phyloP scores from a whole-genome alignment of 1,140 invertebrate genomes.

The Goniozus legneri region DNA sequence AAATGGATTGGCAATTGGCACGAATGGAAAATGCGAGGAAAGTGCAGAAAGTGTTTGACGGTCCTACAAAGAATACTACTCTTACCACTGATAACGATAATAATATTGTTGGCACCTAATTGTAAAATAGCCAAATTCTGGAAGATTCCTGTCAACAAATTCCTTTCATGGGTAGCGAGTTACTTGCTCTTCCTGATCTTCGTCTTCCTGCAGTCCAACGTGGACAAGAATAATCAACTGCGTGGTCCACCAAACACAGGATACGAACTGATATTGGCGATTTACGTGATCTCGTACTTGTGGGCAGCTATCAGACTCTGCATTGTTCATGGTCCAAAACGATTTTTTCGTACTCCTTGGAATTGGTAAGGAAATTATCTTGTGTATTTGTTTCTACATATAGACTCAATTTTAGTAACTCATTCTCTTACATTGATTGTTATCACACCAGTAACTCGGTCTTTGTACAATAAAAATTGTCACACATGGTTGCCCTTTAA shows the following conservation, averaged over 20 bases:
- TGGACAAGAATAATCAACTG: constrained; percentile 54
- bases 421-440: too few species aligned
- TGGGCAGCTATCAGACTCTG: constrained; percentile 54
- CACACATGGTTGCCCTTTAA: too few species aligned
- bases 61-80: constrained; percentile 44
- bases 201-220: constrained; percentile 58
- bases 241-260: constrained; percentile 56
- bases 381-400: too few species aligned
- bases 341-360: constrained; percentile 54
- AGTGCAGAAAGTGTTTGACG: constrained; percentile 34
- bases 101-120: constrained; percentile 48
- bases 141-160: constrained; percentile 57
- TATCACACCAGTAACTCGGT: too few species aligned
- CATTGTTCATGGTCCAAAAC: constrained; percentile 51
- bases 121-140: constrained; percentile 45
- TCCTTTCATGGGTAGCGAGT: constrained; percentile 59
- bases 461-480: too few species aligned
- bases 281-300: constrained; percentile 48
- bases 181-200: constrained; percentile 63
- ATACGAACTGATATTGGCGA: constrained; percentile 46
- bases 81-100: constrained; percentile 50
- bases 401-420: too few species aligned
- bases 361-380: constrained; percentile 43
- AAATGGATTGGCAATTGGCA: constrained; percentile 59
- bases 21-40: constrained; percentile 53